These are phyloP conservation scores for Cartodere bifasciata DNA, from an alignment of 2,888 invertebrate genomes.

Conservation along the genomic window DNA sequence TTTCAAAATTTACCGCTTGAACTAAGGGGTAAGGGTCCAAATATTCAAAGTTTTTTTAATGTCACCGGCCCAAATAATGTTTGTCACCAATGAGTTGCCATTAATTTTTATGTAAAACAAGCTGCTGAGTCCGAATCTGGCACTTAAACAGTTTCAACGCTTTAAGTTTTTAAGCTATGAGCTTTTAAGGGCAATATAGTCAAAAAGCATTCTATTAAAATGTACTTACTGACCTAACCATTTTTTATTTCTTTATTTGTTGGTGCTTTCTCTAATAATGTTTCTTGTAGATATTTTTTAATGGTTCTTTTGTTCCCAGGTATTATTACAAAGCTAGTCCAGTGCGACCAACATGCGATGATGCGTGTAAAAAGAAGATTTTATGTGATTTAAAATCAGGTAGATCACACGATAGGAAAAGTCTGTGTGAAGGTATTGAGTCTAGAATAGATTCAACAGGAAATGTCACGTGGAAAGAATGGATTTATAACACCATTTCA, in stretches of 20 bases:
- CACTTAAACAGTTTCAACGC: too few species aligned
- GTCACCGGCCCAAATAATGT: too few species aligned
- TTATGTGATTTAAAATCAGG: conserved; percentile 81
- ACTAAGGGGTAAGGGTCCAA: too few species aligned
- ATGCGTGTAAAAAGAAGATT: conserved; percentile 73
- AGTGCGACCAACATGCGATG: conserved; percentile 66
- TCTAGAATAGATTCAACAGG: conserved; percentile 68
- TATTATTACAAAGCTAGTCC: conserved; percentile 86
- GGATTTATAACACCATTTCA: conserved; percentile 77
- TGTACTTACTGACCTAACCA: too few species aligned
- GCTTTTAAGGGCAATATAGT: too few species aligned
- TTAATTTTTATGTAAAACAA: too few species aligned
- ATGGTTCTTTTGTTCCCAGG: conserved; percentile 35
- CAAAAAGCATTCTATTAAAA: too few species aligned
- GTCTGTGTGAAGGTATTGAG: conserved; percentile 69
- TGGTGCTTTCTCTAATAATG: not conserved
- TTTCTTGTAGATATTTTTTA: not conserved
- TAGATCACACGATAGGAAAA: conserved; percentile 72
- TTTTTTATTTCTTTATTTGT: conserved; percentile 3
- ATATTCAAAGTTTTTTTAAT: too few species aligned
- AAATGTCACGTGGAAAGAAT: conserved; percentile 70
- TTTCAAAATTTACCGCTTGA: too few species aligned
- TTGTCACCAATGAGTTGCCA: too few species aligned
- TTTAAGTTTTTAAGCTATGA: too few species aligned
- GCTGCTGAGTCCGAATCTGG: too few species aligned